Base-by-base conservation (phyloP, 2,888 invertebrate genomes). In the Homarus gammarus region DNA sequence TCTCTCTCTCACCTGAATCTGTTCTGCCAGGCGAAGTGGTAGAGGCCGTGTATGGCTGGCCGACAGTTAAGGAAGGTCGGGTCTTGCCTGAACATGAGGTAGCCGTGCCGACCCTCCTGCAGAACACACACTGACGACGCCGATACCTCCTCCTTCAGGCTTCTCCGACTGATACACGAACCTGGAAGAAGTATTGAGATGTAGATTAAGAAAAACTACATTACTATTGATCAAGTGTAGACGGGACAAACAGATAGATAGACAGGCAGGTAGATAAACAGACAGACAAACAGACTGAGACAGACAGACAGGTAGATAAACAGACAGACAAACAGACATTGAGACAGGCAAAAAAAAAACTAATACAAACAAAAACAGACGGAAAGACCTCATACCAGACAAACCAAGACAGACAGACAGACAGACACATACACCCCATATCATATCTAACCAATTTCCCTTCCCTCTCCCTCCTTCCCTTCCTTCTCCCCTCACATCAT, bases 21-120 rank as follows among this genome's bases (percentile, higher is more conserved):
- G 56, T 86, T 86, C 70, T 86, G 79, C 86, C 86, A 86, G 22
- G 79, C 79, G 72, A 86, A 86, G 70, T 86, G 86, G 18, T 68
- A 86, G 38, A 86, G 72, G n/a, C 86, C 86, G 18, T 86, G 79
- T 1, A 86, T 40, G 6, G 86, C 78, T 31, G 86, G 79, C 6
- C 86, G 64, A 27, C 86, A 86, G 86, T 78, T 75, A 51, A 79
- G 44, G 31, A 75, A 70, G 12, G 70, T 27, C 5, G 79, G 79
- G 51, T 86, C 86, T 1, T 72, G 68, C 2, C 86, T 22, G 38
- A 79, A 70, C 70, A 86, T 70, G 10, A 72, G n/a, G 10, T 64
- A 40, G 6, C 86, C 86, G 27, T 22, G 56, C 51, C 78, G 22
- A 3, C 38, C 38, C 12, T 70, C 85, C 86, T 56, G 56, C 72